Percentiles rank a stretch among this genome's conserved stretches.
These are phyloP conservation scores for Aleiodes leptofemur DNA, from an alignment of 2,888 invertebrate species.

Conservation along the genomic window DNA sequence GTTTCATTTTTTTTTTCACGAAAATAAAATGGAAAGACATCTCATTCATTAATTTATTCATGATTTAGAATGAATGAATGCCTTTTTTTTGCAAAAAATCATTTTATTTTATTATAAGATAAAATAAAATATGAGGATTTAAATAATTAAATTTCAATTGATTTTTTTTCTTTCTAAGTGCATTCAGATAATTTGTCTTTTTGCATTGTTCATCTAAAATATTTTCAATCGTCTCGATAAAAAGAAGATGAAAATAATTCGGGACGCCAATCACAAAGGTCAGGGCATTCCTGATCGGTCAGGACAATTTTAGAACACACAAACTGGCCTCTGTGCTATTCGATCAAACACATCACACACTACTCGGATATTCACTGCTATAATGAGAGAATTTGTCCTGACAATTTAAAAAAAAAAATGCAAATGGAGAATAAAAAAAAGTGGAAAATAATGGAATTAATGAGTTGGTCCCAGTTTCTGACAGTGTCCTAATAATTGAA, in stretches of 20 bases:
- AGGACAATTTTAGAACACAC: slow-evolving; percentile 66
- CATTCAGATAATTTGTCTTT: background rate
- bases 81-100: too few species aligned
- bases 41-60: too few species aligned
- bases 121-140: background rate
- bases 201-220: background rate
- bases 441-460: too few species aligned
- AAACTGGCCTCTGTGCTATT: slow-evolving; percentile 61
- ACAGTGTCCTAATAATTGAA: too few species aligned
- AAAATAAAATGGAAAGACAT: too few species aligned
- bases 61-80: too few species aligned
- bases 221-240: slow-evolving; percentile 3
- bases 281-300: slow-evolving; percentile 69
- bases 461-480: too few species aligned
- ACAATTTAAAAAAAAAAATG: background rate
- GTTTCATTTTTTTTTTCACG: too few species aligned
- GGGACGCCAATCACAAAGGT: slow-evolving; percentile 52
- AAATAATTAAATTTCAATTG: background rate
- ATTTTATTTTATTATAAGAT: too few species aligned
- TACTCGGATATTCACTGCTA: background rate
- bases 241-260: slow-evolving; percentile 43
- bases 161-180: background rate
- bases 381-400: slow-evolving; percentile 2
- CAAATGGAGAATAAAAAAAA: background rate
- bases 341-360: slow-evolving; percentile 42